Evolutionary conservation across 1,140 invertebrate genomes (phyloP).

Genomic region (Lycorma delicatula): DNA sequence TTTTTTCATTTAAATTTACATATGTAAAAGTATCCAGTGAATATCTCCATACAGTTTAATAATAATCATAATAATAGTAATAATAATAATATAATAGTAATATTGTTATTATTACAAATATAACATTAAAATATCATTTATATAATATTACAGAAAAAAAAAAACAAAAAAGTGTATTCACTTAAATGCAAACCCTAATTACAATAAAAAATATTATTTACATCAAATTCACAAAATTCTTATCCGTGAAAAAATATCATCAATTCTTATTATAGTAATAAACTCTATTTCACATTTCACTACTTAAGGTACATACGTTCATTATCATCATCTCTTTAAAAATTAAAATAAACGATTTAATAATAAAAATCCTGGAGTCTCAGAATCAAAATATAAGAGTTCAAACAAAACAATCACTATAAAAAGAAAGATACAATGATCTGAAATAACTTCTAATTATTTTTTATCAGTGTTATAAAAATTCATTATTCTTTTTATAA

Average conservation of each 20-base stretch:
- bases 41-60: slow-evolving; percentile 17
- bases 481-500: slow-evolving; percentile 13
- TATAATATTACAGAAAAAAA: slow-evolving; percentile 17
- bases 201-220: slow-evolving; percentile 21
- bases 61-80: no score
- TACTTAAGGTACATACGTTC: slow-evolving; percentile 17
- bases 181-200: slow-evolving; percentile 18
- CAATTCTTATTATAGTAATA: slow-evolving; percentile 13
- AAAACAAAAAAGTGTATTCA: slow-evolving; percentile 7
- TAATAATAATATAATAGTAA: no score
- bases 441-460: neutral
- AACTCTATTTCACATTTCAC: slow-evolving; percentile 14
- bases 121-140: slow-evolving; percentile 22
- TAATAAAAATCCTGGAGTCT: neutral
- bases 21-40: slow-evolving; percentile 21
- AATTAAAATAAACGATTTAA: neutral
- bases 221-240: slow-evolving; percentile 4
- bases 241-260: slow-evolving; percentile 1
- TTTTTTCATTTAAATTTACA: slow-evolving; percentile 15
- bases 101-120: no score
- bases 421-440: neutral
- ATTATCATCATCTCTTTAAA: neutral
- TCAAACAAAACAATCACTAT: neutral
- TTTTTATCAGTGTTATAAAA: slow-evolving; percentile 12
- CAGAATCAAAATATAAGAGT: neutral